Base-by-base conservation (phyloP, 2,113 vertebrate species). In the Ammodytes dubius region DNA sequence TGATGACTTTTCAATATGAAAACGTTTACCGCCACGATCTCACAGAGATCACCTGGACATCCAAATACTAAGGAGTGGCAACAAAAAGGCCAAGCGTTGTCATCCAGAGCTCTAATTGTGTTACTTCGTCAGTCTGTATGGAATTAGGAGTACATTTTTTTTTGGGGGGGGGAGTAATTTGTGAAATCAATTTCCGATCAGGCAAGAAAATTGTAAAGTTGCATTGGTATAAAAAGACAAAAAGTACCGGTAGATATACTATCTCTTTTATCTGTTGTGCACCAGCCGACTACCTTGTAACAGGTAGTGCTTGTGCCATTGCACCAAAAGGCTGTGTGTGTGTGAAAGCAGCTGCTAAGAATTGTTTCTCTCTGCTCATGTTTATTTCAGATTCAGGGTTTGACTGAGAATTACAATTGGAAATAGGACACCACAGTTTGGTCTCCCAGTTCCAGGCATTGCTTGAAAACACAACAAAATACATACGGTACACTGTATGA, bases 1-100 rank as follows among this genome's bases (percentile, higher is more conserved):
- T 90, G 86, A 92, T 84, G 86, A 90, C 93, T 90, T 94, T 94
- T 94, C 93, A 94, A 93, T 92, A 89, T 94, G 93, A 94, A 94
- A 94, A 94, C 73, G 7, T 78, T 27, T 86, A 69, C 81, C 76
- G 87, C 88, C 86, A 87, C 91, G 81, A 94, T 94, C 93, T 94
- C 93, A 93, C 54, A 17, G 93, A 94, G 93, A 94, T 94, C 92
- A 94, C 81, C 76, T 43, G 82, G 79, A 91, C 87, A 83, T 89
- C 59, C 79, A 91, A 89, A 87, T 87, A 83, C 83, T 69, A 82
- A 89, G 84, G 88, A 89, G 86, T 87, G 81, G 82, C 67, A 60
- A 89, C 89, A 93, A 81, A 91, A 93, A 94, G 90, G 92, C 88
- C 92, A 93, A 93, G 92, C 84, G 79, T 92, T 90, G 91, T 87